Evolutionary conservation across 2,888 invertebrate genomes (phyloP).

Genomic region (Nomada goodeniana): DNA sequence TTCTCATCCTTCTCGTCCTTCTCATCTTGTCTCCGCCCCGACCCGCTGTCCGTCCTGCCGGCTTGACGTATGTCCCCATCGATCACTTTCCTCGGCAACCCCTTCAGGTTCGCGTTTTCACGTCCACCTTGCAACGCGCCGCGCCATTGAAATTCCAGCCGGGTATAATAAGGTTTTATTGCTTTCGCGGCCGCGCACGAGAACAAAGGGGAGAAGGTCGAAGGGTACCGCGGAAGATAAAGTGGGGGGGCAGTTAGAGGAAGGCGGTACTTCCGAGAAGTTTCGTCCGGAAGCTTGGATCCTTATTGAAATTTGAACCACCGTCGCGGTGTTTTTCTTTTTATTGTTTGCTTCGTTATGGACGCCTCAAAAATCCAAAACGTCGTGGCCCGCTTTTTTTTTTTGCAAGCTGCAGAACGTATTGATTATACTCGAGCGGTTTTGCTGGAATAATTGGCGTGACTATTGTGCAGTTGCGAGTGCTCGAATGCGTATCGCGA

Average conservation of each 20-base stretch:
- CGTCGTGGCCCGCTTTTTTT: no score
- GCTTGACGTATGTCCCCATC: conserved; percentile 80
- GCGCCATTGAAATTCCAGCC: conserved; percentile 77
- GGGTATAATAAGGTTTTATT: conserved; percentile 77
- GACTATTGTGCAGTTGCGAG: no score
- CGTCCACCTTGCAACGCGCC: conserved; percentile 67
- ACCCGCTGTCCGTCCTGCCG: conserved; percentile 71
- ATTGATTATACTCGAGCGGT: no score
- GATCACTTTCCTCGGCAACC: conserved; percentile 75
- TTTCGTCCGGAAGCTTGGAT: conserved; percentile 29
- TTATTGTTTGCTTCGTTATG: conserved; percentile 4
- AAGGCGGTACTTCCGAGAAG: conserved; percentile 38
- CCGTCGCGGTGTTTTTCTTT: conserved; percentile 8
- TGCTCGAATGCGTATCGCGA: no score
- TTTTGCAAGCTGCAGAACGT: no score
- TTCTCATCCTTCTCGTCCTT: conserved; percentile 66
- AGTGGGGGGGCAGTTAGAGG: not conserved
- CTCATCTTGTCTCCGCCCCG: conserved; percentile 66
- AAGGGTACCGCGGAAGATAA: conserved; percentile 23
- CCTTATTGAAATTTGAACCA: conserved; percentile 18
- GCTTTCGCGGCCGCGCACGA: conserved; percentile 67
- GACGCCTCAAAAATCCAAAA: no score
- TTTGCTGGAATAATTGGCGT: no score
- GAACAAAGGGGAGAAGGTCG: conserved; percentile 66
- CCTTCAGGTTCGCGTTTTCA: conserved; percentile 68